A percentile compares a stretch with the other conserved stretches of the same genome.
phyloP scores from a whole-genome alignment of 2,888 invertebrate genomes.

The Adelphocoris suturalis region DNA sequence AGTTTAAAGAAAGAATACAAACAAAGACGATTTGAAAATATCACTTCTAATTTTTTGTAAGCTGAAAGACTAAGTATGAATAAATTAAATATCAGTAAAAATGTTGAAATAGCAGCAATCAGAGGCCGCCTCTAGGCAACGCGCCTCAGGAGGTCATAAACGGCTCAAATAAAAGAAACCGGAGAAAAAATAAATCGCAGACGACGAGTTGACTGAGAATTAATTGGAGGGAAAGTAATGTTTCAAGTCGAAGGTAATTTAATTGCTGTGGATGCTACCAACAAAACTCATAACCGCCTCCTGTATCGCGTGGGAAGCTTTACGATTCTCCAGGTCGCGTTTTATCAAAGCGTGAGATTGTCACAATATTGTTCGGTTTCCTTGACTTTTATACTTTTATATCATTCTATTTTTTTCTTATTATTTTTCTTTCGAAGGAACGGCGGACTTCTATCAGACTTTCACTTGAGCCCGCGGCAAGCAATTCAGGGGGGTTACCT shows the following conservation, averaged over 20 bases:
- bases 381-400: neutral
- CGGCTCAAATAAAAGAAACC: neutral
- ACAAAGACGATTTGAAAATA: no score
- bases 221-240: conserved; percentile 50
- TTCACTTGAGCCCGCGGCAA: neutral
- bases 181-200: neutral
- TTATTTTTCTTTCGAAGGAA: neutral
- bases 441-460: neutral
- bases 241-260: conserved; percentile 33
- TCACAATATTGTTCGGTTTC: neutral
- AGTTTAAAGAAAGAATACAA: no score
- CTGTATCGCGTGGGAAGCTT: conserved; percentile 9
- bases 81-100: no score
- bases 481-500: neutral
- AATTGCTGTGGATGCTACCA: conserved; percentile 35
- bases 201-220: conserved; percentile 18
- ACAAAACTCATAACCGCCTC: conserved; percentile 27
- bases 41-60: no score
- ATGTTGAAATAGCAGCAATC: no score
- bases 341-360: conserved; percentile 37
- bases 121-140: neutral
- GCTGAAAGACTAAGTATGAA: no score
- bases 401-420: neutral
- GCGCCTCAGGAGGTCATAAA: neutral
- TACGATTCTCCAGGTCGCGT: conserved; percentile 46